These are phyloP conservation scores for Pedetes capensis DNA, from an alignment of 2,113 vertebrate species.

Conservation along the genomic window DNA sequence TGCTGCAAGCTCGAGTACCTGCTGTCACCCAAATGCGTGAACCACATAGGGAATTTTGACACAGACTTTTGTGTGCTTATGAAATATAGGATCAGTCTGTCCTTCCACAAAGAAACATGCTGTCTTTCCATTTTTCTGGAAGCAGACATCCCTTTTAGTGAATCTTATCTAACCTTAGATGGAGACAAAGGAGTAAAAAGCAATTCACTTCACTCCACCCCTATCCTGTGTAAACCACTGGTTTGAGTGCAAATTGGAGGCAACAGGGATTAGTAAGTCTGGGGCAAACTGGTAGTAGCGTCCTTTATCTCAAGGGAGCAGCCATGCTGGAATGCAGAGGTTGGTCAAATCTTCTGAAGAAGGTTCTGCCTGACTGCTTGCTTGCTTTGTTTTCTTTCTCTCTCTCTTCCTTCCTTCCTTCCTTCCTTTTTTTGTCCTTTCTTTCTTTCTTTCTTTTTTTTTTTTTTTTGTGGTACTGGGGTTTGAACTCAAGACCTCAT, in stretches of 20 bases:
- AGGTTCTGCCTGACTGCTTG: too few species aligned
- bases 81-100: not conserved
- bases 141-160: not conserved
- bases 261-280: not conserved
- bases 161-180: conserved; percentile 3
- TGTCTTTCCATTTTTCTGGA: conserved; percentile 5
- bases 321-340: not conserved
- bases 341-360: not conserved
- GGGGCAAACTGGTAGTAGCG: not conserved
- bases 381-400: too few species aligned
- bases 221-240: not conserved
- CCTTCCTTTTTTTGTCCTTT: too few species aligned
- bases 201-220: not conserved
- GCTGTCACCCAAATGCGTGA: not conserved
- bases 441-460: too few species aligned
- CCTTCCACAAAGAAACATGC: not conserved
- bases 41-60: not conserved
- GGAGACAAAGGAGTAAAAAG: not conserved
- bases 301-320: not conserved
- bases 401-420: too few species aligned
- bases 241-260: not conserved
- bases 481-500: too few species aligned
- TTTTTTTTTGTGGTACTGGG: too few species aligned
- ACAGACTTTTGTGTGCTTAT: not conserved
- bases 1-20: not conserved